Percentiles rank a stretch among this genome's conserved stretches.
Conservation (phyloP, 1,140 invertebrate species). For the Ostrea edulis region DNA sequence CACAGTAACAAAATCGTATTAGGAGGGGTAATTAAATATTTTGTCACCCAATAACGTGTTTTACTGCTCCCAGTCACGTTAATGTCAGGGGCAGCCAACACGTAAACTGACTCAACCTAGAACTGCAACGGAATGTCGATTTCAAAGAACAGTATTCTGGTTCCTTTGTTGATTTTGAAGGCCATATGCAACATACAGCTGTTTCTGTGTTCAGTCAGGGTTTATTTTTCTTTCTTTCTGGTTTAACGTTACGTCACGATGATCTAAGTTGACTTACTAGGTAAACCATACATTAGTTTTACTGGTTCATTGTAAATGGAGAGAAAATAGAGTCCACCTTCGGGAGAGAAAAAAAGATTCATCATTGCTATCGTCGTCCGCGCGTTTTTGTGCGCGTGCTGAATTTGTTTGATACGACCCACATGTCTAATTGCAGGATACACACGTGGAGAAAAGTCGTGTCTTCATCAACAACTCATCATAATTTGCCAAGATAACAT, state of each 20-base stretch:
- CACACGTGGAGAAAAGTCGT: background rate
- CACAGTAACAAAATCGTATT: background rate
- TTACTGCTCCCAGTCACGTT: background rate
- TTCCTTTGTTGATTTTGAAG: conserved; percentile 8
- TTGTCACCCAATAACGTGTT: conserved; percentile 12
- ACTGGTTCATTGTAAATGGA: background rate
- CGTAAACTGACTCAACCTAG: background rate
- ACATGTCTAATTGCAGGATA: conserved; percentile 2
- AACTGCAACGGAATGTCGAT: background rate
- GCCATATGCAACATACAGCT: background rate
- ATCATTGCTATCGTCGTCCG: background rate
- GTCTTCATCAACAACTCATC: background rate
- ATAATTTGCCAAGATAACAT: conserved; percentile 25
- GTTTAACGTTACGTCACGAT: too few species aligned
- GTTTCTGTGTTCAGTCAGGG: background rate
- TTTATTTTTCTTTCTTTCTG: background rate
- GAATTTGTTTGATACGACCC: conserved; percentile 27
- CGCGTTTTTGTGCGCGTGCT: background rate
- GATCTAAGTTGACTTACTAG: background rate
- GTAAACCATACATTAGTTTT: background rate
- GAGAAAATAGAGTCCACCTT: background rate
- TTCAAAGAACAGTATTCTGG: background rate
- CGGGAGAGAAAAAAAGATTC: background rate
- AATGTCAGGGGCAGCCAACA: background rate
- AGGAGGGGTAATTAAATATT: conserved; percentile 4